These are phyloP conservation scores for Sinodicranocentrus sp. DNA, from an alignment of 2,888 invertebrate genomes.

Conservation along the genomic window DNA sequence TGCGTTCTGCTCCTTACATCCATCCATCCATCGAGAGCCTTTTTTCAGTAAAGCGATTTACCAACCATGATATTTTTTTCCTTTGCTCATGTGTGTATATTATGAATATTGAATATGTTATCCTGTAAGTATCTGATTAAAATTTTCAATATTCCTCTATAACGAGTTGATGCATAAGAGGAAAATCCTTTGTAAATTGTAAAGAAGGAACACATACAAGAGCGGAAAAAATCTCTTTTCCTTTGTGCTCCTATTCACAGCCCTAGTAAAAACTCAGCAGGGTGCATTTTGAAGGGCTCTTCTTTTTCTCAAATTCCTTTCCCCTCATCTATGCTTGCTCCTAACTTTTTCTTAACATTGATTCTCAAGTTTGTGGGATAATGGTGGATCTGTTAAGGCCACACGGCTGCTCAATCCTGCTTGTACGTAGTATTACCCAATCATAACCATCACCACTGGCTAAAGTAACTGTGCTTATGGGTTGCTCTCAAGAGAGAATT, in stretches of 20 bases:
- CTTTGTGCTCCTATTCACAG: constrained; percentile 30
- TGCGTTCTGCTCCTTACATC: background rate
- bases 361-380: background rate
- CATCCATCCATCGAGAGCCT: background rate
- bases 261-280: constrained; percentile 62
- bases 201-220: constrained; percentile 6
- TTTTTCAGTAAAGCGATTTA: constrained; percentile 4
- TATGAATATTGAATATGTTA: constrained; percentile 11
- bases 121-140: constrained; percentile 9
- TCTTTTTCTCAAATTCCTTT: constrained; percentile 56
- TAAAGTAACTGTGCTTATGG: background rate
- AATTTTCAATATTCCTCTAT: background rate
- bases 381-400: constrained; percentile 14
- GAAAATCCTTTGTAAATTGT: too few species aligned
- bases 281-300: constrained; percentile 69
- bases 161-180: constrained; percentile 2
- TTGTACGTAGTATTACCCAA: background rate
- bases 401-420: constrained; percentile 6
- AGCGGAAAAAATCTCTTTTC: constrained; percentile 38
- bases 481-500: background rate
- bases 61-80: background rate
- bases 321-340: constrained; percentile 20
- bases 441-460: background rate
- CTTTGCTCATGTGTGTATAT: background rate
- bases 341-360: background rate